Percentiles rank a stretch among this genome's conserved stretches.
Conservation (phyloP, 2,888 invertebrate genomes). For the Leptothorax acervorum region DNA sequence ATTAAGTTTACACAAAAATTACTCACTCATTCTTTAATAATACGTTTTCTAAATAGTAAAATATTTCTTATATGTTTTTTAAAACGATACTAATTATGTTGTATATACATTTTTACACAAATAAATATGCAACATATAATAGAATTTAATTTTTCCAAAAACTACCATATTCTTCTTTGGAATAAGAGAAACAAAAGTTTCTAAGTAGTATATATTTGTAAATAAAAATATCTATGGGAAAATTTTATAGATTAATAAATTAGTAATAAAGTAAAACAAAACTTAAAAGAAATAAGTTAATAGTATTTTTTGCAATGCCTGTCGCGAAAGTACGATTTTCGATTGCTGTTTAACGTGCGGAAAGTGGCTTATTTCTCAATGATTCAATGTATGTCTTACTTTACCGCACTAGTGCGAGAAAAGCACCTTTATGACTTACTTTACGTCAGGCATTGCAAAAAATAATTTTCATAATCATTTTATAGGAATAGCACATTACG, state of each 20-base stretch:
- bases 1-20: background rate
- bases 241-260: background rate
- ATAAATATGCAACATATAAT: background rate
- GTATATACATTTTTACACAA: background rate
- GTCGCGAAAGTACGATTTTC: too few species aligned
- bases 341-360: too few species aligned
- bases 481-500: conserved; percentile 22
- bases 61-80: background rate
- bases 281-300: background rate
- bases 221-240: background rate
- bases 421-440: too few species aligned
- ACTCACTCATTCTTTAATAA: background rate
- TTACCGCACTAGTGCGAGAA: too few species aligned
- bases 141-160: background rate
- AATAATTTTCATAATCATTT: conserved; percentile 17
- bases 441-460: background rate
- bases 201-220: background rate
- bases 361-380: too few species aligned
- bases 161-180: background rate
- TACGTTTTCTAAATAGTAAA: background rate
- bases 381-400: too few species aligned
- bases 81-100: background rate
- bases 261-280: background rate
- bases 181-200: background rate
- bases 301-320: too few species aligned